Evolutionary conservation across 2,113 vertebrate species (phyloP), one percentile per base, ranked within the genome.

Genomic region (Psilopogon haemacephalus): DNA sequence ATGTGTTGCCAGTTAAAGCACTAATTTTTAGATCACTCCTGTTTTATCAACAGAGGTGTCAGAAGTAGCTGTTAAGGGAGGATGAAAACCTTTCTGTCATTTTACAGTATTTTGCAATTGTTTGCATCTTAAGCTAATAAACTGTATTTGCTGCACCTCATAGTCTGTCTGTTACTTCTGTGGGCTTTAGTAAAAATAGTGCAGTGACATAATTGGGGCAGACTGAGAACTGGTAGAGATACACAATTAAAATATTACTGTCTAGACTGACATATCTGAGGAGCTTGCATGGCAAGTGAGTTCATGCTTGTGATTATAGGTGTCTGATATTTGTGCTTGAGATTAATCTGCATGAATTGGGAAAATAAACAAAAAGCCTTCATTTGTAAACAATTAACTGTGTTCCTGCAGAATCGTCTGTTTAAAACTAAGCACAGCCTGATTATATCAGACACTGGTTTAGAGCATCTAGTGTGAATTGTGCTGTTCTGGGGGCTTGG

Each of bases 241-340:
- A 80, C 64, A 42, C 90, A 97, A 79, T 96, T 96, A 97, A 97
- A 96, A 91, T 96, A 86, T 73, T 96, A 75, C 62, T 91, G 50
- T 93, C 84, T 84, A 95, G 91, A 96, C 82, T 96, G 94, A 96
- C 93, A 96, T 83, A 94, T 95, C 93, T 97, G 94, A 90, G 78
- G 62, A 94, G 72, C 79, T 90, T 88, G 42, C 70, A 54, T 95
- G 91, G 76, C 92, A 96, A 89, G 68, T 91, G 81, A 92, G 70
- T 94, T 84, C 71, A 52, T 84, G 84, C 33, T 67, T 95, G 24
- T 86, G 84, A 92, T 94, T 96, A 92, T 78, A 92, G 52, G 50
- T 95, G 71, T 95, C 74, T 96, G 67, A 91, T 92, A 94, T 92
- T 96, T 85, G 9, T 93, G 81, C 75, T 91, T 46, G 37, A 90